Percentiles rank a stretch among this genome's conserved stretches.
phyloP scores from a whole-genome alignment of 2,888 invertebrate species.

The Eulithis testata region DNA sequence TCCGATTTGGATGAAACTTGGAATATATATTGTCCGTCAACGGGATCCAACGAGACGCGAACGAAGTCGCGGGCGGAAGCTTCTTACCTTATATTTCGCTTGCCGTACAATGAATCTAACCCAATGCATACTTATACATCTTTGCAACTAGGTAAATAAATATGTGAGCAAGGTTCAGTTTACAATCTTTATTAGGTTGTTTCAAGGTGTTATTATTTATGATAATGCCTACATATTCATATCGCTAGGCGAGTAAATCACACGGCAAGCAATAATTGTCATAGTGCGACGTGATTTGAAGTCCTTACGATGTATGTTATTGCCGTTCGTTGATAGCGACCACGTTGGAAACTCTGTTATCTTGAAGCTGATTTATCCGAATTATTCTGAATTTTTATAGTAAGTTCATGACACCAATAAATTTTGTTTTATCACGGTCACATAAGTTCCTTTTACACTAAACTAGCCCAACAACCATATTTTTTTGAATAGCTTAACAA shows the following conservation, averaged over 20 bases:
- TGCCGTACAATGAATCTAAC: too few relatives aligned
- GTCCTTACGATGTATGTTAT: conserved; percentile 7
- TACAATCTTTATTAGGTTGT: conserved; percentile 26
- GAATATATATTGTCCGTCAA: too few relatives aligned
- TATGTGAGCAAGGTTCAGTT: conserved; percentile 6
- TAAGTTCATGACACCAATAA: conserved; percentile 40
- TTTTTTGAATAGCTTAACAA: background rate
- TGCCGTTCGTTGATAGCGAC: background rate
- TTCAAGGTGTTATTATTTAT: conserved; percentile 38
- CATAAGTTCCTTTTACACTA: background rate
- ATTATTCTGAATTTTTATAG: conserved; percentile 5
- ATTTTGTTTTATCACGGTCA: conserved; percentile 40
- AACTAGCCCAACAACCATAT: background rate
- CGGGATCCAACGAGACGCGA: too few relatives aligned
- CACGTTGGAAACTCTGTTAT: conserved; percentile 3
- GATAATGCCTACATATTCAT: conserved; percentile 23
- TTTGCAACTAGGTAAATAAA: conserved; percentile 3
- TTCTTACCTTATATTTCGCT: too few relatives aligned
- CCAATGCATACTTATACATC: too few relatives aligned
- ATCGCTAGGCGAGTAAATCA: conserved; percentile 25
- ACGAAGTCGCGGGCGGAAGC: too few relatives aligned
- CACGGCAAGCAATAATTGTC: conserved; percentile 37
- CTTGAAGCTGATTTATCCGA: conserved; percentile 14
- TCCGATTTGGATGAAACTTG: too few relatives aligned
- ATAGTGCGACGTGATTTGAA: conserved; percentile 17